Evolutionary conservation across 2,888 invertebrate species (phyloP).

Genomic region (Melanchra persicariae): DNA sequence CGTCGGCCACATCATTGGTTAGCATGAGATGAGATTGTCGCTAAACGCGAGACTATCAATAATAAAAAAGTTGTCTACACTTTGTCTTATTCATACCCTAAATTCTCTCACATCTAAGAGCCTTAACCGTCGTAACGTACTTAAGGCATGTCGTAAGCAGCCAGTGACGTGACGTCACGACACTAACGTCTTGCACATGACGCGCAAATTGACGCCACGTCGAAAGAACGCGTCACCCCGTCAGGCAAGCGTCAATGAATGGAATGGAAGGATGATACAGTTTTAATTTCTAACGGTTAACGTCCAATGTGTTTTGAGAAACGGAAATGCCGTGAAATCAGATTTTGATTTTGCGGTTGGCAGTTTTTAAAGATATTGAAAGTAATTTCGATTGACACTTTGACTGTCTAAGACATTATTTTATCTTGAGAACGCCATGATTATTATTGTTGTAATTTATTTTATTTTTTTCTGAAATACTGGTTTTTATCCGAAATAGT

Average conservation of each 20-base stretch:
- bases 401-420: background rate
- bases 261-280: conserved; percentile 17
- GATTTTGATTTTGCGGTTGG: background rate
- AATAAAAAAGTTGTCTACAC: background rate
- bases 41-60: too few species aligned
- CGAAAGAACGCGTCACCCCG: conserved; percentile 47
- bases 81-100: conserved; percentile 29
- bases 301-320: conserved; percentile 11
- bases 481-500: too few species aligned
- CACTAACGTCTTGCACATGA: conserved; percentile 57
- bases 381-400: background rate
- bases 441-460: too few species aligned
- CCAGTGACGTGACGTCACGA: conserved; percentile 44
- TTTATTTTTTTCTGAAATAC: too few species aligned
- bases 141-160: conserved; percentile 39
- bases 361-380: too few species aligned
- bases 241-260: conserved; percentile 35
- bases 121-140: conserved; percentile 55
- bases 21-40: too few species aligned
- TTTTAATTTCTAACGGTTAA: conserved; percentile 54
- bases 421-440: too few species aligned
- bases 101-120: background rate
- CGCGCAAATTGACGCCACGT: conserved; percentile 45
- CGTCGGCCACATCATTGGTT: too few species aligned
- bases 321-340: background rate